Evolutionary conservation across 2,113 vertebrate genomes (phyloP).

Genomic region (Dryoscopus gambensis): DNA sequence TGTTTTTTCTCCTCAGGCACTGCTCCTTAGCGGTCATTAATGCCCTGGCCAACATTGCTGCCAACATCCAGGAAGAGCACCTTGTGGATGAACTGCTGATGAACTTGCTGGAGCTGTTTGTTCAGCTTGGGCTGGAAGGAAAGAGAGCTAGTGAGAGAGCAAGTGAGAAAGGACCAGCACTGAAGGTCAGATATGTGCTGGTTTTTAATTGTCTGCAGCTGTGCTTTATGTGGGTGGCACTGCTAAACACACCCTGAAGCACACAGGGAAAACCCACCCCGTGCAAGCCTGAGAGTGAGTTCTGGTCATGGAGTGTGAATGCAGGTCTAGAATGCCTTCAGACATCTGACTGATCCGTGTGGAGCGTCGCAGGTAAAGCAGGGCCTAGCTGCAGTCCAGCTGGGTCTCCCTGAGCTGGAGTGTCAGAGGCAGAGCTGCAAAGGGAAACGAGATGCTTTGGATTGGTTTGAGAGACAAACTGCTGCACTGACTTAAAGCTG

Average conservation of each 20-base stretch:
- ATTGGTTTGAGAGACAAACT: neutral
- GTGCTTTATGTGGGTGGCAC: neutral
- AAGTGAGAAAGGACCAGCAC: conserved; percentile 90
- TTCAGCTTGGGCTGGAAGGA: conserved; percentile 95
- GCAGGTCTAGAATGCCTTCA: neutral
- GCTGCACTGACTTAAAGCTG: neutral
- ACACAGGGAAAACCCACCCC: rapidly evolving
- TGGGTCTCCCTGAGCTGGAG: neutral
- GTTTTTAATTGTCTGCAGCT: neutral
- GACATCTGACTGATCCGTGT: too few species aligned
- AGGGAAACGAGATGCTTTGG: neutral
- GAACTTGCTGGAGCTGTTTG: conserved; percentile 94
- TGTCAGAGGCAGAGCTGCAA: neutral
- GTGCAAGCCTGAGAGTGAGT: neutral
- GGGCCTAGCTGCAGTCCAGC: neutral
- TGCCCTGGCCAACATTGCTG: conserved; percentile 93
- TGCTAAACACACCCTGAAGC: neutral
- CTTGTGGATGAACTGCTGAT: conserved; percentile 93
- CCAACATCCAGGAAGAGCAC: conserved; percentile 92
- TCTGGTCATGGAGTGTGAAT: neutral
- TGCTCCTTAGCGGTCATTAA: conserved; percentile 96
- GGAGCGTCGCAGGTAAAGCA: neutral
- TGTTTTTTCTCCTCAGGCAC: conserved; percentile 75
- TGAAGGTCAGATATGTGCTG: conserved; percentile 78
- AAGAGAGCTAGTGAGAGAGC: conserved; percentile 94